Base-by-base conservation (phyloP, 2,797 vertebrate genomes). In the Tauraco hartlaubi region DNA sequence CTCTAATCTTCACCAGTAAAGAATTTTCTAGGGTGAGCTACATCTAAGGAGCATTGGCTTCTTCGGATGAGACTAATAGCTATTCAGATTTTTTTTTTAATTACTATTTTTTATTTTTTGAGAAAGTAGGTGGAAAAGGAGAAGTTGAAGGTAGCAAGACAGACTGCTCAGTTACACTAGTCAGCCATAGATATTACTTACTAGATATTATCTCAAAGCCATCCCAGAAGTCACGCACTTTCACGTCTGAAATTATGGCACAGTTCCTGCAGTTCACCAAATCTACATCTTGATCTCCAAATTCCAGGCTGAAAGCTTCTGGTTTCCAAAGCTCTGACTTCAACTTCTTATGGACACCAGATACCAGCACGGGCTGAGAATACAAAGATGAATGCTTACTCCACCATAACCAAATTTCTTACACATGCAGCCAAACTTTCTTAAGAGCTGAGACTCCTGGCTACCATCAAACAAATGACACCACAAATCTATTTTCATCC, bases 181-280 rank as follows among this genome's bases (percentile, higher is more conserved):
- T 94, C 85, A 96, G 93, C 71, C 88, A 92, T 35, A 96, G 80
- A 69, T 52, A 92, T 66, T 85, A 99, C 98, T 99, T 96, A 99
- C 99, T 99, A 96, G 99, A 98, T 98, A 99, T 99, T 95, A 99
- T 98, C 98, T 99, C 98, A 94, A 99, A 99, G 93, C 99, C 99
- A 97, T 99, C 99, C 99, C 99, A 99, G 98, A 99, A 99, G 94
- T 99, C 99, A 89, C 99, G 98, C 96, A 99, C 99, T 98, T 99
- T 99, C 96, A 99, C 99, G 85, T 99, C 99, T 56, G 99, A 99
- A 97, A 99, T 99, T 93, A 99, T 99, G 96, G 99, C 98, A 96
- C 99, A 99, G 97, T 99, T 99, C 92, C 99, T 99, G 97, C 99
- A 99, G 98, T 99, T 99, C 91, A 99, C 99, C 97, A 99, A 98